Evolutionary conservation across 2,113 vertebrate genomes (phyloP), one percentile per base, ranked within the genome.

Genomic region (Syngnathus typhle): DNA sequence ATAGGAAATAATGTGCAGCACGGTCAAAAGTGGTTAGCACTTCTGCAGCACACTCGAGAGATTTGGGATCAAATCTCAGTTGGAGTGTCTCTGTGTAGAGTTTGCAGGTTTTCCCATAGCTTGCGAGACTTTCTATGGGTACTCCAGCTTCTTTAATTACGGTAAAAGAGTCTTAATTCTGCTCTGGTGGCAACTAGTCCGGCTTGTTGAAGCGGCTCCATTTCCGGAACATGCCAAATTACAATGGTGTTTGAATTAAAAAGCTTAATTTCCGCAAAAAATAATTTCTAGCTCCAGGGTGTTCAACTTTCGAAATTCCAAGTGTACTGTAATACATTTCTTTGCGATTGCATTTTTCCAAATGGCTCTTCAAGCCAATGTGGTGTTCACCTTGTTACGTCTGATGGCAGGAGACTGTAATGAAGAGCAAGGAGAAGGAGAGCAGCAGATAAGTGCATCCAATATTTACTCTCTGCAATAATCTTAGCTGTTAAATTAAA

Each of bases 401-500:
- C 60, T 56, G 46, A 82, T 64, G 60, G 55, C n/a, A 72, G 63
- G 62, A 61, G 59, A 71, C 47, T 72, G 66, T 73, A 69, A 77
- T 71, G 64, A 68, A 65, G 65, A 69, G 67, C 32, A 11, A 62
- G 13, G 63, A 67, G 73, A 62, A 15, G 47, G 64, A 56, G 65
- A 71, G 65, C 41, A 55, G 69, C 72, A 70, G 71, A 82, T 71
- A 80, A 75, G 70, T 68, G 41, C 68, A 61, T 76, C 58, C 68
- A 71, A 68, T 74, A 68, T 71, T 79, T 83, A 74, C 68, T 71
- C 69, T 70, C 47, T 16, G 59, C 70, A 73, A 70, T 84, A 77
- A 72, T 79, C 69, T 64, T 65, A 65, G 78, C 72, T 75, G 67
- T 72, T 68, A 76, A 81, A 78, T 81, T 61, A 43, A 75, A 86